phyloP scores from a whole-genome alignment of 2,797 vertebrate species.

The Sebastes matsubarae region DNA sequence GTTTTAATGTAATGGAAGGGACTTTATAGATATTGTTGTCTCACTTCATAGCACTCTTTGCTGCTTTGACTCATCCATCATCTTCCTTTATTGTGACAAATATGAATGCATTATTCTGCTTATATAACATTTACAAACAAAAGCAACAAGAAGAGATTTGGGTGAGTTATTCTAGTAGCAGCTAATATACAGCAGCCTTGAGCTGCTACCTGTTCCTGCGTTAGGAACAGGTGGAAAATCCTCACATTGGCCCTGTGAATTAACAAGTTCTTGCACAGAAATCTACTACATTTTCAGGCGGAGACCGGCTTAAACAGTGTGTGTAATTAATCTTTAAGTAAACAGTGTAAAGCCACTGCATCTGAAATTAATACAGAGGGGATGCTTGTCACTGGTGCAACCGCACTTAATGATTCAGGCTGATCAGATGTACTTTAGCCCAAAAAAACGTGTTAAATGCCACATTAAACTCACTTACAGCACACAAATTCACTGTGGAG shows the following conservation, averaged over 20 bases:
- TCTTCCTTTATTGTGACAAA: neutral
- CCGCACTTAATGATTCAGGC: neutral
- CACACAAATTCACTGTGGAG: neutral
- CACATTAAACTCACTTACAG: neutral
- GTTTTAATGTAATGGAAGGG: neutral
- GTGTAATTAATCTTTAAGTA: conserved; percentile 7
- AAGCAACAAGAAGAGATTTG: neutral
- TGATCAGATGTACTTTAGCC: neutral
- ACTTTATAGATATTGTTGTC: neutral
- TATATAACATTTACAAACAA: neutral
- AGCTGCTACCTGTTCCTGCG: neutral
- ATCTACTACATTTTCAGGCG: neutral
- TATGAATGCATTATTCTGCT: neutral
- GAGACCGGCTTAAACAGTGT: neutral
- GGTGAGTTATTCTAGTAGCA: neutral
- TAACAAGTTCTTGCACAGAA: neutral
- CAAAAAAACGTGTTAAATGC: neutral
- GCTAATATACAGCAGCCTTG: neutral
- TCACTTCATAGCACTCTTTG: neutral
- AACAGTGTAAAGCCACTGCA: neutral
- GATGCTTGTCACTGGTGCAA: neutral
- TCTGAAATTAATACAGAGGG: neutral
- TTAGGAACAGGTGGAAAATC: neutral
- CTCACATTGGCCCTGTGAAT: neutral
- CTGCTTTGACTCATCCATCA: neutral